Conservation (phyloP, 2,113 vertebrate genomes). For the Manacus vitellinus region DNA sequence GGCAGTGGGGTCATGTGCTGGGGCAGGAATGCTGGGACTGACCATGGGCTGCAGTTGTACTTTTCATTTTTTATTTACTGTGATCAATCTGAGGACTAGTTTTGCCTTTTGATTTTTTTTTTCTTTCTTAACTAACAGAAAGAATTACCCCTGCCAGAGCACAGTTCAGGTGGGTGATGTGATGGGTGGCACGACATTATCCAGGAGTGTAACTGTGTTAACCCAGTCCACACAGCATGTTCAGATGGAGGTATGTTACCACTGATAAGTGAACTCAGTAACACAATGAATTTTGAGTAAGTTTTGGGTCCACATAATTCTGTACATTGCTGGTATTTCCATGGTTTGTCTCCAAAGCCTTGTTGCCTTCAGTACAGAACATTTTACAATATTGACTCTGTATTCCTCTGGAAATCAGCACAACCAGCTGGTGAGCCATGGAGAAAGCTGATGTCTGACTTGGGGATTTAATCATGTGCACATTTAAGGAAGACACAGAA, state of each 20-base stretch:
- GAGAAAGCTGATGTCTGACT: background rate
- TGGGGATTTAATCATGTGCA: background rate
- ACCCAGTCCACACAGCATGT: background rate
- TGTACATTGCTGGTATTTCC: background rate
- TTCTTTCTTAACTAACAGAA: background rate
- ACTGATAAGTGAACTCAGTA: background rate
- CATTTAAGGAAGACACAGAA: background rate
- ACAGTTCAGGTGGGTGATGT: rapidly evolving
- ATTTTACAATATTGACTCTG: background rate
- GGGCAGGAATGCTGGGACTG: background rate
- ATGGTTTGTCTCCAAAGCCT: background rate
- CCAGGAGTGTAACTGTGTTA: background rate
- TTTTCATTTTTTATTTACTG: background rate
- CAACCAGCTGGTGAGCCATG: background rate
- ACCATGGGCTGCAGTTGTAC: background rate
- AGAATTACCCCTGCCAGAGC: background rate
- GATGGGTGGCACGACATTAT: background rate
- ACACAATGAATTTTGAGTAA: background rate
- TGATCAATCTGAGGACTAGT: background rate
- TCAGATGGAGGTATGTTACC: background rate
- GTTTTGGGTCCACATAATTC: background rate
- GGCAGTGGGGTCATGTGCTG: rapidly evolving
- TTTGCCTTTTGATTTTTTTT: background rate
- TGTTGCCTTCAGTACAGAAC: background rate
- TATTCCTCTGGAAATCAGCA: background rate